Evolutionary conservation across 2,113 vertebrate species (phyloP).

Genomic region (Erythrocercus mccallii): DNA sequence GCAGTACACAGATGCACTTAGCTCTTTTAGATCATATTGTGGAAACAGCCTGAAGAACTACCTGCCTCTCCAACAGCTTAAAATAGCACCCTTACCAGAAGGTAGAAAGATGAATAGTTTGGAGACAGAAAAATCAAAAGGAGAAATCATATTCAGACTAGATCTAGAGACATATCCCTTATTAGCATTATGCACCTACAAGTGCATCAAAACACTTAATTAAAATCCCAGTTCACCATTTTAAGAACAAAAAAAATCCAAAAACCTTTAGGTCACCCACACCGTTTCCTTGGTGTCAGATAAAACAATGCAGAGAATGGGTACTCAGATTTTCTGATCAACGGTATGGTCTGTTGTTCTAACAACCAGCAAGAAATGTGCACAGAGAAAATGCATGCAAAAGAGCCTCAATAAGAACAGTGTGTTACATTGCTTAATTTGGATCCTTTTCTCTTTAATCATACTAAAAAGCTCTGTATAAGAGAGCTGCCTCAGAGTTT

Average conservation of each 20-base stretch:
- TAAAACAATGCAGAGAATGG: not conserved
- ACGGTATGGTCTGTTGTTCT: not conserved
- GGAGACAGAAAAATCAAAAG: not conserved
- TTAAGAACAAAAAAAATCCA: not conserved
- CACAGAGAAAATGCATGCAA: not conserved
- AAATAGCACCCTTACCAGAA: not conserved
- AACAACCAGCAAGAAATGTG: not conserved
- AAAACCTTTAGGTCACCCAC: not conserved
- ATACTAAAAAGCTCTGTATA: not conserved
- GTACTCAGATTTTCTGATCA: not conserved
- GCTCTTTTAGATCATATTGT: not conserved
- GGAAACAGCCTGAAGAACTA: not conserved
- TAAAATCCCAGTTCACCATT: not conserved
- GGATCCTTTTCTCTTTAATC: not conserved
- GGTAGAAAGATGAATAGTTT: not conserved
- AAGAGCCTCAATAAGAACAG: not conserved
- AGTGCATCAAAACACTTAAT: not conserved
- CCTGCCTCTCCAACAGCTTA: not conserved
- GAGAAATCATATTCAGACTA: not conserved
- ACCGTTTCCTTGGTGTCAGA: not conserved
- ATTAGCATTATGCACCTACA: not conserved
- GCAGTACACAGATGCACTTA: fast-evolving
- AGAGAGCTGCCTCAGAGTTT: not conserved
- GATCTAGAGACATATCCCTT: not conserved
- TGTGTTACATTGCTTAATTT: not conserved